These are phyloP conservation scores for Lasioglossum zephyrum DNA, from an alignment of 2,888 invertebrate genomes.

Conservation along the genomic window DNA sequence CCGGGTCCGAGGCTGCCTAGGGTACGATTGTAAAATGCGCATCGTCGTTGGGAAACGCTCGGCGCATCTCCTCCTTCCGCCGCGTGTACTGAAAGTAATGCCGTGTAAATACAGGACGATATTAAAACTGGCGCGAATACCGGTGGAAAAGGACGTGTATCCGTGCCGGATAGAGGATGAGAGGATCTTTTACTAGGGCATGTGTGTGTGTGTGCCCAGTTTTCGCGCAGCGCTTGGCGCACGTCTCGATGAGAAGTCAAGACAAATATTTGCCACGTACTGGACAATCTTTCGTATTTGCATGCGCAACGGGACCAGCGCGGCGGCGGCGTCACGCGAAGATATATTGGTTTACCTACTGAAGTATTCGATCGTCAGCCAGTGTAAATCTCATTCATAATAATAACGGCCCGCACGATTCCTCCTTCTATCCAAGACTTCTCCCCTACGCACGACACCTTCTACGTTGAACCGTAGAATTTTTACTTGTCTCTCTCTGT, in stretches of 20 bases:
- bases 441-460: neutral
- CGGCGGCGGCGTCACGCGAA: constrained; percentile 24
- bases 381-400: constrained; percentile 75
- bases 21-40: constrained; percentile 43
- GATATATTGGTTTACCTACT: constrained; percentile 72
- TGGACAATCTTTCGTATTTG: constrained; percentile 71
- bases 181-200: constrained; percentile 31
- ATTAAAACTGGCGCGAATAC: constrained; percentile 67
- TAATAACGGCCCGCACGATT: constrained; percentile 56
- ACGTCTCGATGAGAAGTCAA: constrained; percentile 62
- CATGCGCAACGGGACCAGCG: constrained; percentile 51
- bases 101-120: constrained; percentile 62
- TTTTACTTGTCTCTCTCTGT: constrained; percentile 2
- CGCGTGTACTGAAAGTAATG: constrained; percentile 57
- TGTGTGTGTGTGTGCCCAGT: neutral
- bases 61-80: constrained; percentile 12
- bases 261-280: constrained; percentile 74
- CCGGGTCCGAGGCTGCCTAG: neutral
- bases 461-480: neutral
- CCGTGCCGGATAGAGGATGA: constrained; percentile 25
- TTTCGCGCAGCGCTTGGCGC: constrained; percentile 18
- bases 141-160: constrained; percentile 32
- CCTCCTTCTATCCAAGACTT: neutral
- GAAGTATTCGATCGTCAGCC: constrained; percentile 73
- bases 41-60: constrained; percentile 39